Percentiles rank a stretch among this genome's conserved stretches.
Evolutionary conservation across 92 coral and sea anemone genomes (phyloP).

Genomic region (Heteractis magnifica): DNA sequence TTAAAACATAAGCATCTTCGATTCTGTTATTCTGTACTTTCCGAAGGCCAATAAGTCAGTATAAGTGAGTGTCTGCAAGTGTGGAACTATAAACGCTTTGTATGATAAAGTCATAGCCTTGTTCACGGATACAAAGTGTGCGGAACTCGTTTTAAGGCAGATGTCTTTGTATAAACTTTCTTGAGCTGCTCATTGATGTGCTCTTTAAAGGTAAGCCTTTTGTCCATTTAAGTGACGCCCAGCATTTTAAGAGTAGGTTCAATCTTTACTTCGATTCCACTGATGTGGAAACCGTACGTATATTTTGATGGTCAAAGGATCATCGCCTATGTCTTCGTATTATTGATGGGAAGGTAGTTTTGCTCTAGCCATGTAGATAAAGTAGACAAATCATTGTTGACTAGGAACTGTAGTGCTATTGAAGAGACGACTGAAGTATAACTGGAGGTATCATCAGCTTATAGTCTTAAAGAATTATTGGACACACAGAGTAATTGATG

Average conservation of each 20-base stretch:
- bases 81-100: neutral
- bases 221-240: slow-evolving; percentile 34
- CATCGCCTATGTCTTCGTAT: too few relatives aligned
- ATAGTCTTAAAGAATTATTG: too few relatives aligned
- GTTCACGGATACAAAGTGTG: slow-evolving; percentile 12
- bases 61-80: slow-evolving; percentile 31
- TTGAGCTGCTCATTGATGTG: slow-evolving; percentile 21
- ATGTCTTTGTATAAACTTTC: slow-evolving; percentile 16
- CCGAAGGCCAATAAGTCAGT: slow-evolving; percentile 10
- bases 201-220: slow-evolving; percentile 14
- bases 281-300: too few relatives aligned
- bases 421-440: too few relatives aligned
- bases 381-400: too few relatives aligned
- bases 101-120: neutral
- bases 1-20: neutral
- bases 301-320: too few relatives aligned
- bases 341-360: too few relatives aligned
- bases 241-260: slow-evolving; percentile 21
- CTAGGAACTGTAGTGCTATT: too few relatives aligned
- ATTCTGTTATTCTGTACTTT: slow-evolving; percentile 13
- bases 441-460: too few relatives aligned
- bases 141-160: slow-evolving; percentile 28
- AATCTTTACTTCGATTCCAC: neutral
- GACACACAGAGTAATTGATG: too few relatives aligned
- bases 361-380: too few relatives aligned